Evolutionary conservation across 2,113 vertebrate genomes (phyloP).

Genomic region (Emydura subglobosa): DNA sequence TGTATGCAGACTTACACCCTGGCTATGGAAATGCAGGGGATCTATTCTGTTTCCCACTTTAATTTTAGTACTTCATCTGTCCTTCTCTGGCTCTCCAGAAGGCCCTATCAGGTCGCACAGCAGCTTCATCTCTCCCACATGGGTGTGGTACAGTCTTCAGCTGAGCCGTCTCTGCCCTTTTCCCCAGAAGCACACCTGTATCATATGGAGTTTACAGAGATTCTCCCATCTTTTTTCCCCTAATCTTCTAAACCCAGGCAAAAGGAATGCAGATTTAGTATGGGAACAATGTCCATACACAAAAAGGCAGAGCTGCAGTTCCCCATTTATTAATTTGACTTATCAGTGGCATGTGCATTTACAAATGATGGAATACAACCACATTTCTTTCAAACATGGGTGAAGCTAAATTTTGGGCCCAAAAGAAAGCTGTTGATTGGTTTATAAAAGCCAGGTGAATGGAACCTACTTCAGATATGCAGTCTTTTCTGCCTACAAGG

Average conservation of each 20-base stretch:
- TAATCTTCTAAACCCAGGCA: not conserved
- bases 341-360: rapidly evolving
- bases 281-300: not conserved
- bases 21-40: not conserved
- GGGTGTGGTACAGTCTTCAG: not conserved
- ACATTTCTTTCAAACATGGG: not conserved
- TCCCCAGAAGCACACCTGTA: rapidly evolving
- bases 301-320: not conserved
- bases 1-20: not conserved
- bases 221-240: not conserved
- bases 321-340: not conserved
- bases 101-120: not conserved
- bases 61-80: not conserved
- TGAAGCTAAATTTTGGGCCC: not conserved
- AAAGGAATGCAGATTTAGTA: not conserved
- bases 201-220: not conserved
- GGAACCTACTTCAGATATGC: not conserved
- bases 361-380: not conserved
- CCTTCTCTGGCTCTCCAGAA: not conserved
- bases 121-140: not conserved
- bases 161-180: not conserved
- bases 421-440: not conserved
- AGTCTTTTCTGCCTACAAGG: too few species aligned
- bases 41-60: not conserved
- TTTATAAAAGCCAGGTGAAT: not conserved